Conservation (phyloP, 2,797 vertebrate genomes). For the Corythornis leucogaster region DNA sequence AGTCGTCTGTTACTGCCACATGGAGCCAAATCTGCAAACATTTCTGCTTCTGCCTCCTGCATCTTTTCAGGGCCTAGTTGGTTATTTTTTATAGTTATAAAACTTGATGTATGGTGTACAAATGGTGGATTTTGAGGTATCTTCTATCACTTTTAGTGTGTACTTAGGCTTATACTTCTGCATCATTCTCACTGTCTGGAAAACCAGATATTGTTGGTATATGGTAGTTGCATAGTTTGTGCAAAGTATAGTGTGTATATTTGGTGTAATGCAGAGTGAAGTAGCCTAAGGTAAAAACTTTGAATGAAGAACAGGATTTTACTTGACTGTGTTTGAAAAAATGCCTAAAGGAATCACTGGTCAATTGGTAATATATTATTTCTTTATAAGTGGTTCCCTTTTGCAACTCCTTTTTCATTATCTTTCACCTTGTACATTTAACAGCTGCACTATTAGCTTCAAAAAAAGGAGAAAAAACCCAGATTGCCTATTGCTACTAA, state of each 20-base stretch:
- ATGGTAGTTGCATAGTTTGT: neutral
- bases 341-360: neutral
- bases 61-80: neutral
- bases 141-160: neutral
- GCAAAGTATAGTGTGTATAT: neutral
- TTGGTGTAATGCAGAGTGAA: neutral
- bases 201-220: neutral
- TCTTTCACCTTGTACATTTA: neutral
- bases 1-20: conserved; percentile 32
- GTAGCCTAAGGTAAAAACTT: neutral
- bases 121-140: neutral
- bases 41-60: neutral
- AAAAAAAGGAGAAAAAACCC: neutral
- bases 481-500: neutral
- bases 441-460: neutral
- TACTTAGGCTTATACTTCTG: neutral
- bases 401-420: neutral
- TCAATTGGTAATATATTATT: neutral
- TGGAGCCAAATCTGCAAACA: neutral
- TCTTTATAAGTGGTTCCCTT: neutral
- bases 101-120: neutral
- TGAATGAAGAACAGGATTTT: neutral
- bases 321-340: neutral
- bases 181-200: neutral
- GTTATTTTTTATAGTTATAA: conserved; percentile 14